Conservation (phyloP, 53 echinoderm and acorn worm species). For the Hippasteria phrygiana region DNA sequence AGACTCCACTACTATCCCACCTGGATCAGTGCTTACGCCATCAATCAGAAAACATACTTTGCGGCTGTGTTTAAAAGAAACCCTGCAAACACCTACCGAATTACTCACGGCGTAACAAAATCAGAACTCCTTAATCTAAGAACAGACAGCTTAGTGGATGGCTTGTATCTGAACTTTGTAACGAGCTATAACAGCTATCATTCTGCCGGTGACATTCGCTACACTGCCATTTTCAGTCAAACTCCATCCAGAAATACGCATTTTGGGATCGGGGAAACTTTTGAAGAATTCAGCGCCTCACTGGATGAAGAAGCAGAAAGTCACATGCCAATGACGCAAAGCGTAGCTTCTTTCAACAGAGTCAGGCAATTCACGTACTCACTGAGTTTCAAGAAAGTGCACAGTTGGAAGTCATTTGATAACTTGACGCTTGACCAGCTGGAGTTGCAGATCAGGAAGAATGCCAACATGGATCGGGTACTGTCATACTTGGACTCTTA, state of each 20-base stretch:
- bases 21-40: constrained; percentile 83
- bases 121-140: constrained; percentile 58
- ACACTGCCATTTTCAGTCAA: constrained; percentile 69
- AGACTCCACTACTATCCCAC: constrained; percentile 63
- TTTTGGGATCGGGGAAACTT: constrained; percentile 44
- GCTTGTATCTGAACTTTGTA: constrained; percentile 68
- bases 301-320: constrained; percentile 41
- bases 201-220: constrained; percentile 60
- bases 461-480: constrained; percentile 75
- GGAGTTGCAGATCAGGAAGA: constrained; percentile 69
- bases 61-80: constrained; percentile 56
- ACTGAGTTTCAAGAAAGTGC: constrained; percentile 63
- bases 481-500: constrained; percentile 85
- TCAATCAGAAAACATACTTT: constrained; percentile 73
- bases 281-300: constrained; percentile 13
- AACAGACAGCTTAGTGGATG: constrained; percentile 28
- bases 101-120: constrained; percentile 30
- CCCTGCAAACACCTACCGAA: background rate
- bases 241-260: constrained; percentile 14
- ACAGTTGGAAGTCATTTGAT: constrained; percentile 79
- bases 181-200: constrained; percentile 76
- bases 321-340: constrained; percentile 73
- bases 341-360: constrained; percentile 67
- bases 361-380: constrained; percentile 76
- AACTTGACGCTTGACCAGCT: constrained; percentile 76